phyloP scores from a whole-genome alignment of 2,888 invertebrate genomes.

The Nymphalis c-album region DNA sequence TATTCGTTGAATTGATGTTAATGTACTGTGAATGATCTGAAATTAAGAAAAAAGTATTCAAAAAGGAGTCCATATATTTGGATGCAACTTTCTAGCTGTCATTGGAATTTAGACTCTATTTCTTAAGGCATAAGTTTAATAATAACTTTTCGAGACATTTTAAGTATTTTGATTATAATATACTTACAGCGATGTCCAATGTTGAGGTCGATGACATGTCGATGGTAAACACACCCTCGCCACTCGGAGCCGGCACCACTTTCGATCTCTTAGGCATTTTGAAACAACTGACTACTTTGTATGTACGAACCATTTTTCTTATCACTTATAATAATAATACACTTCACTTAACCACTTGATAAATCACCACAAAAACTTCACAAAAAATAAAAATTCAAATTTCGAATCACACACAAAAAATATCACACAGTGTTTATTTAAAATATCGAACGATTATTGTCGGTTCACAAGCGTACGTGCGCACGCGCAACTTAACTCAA shows the following conservation, averaged over 20 bases:
- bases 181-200: constrained; percentile 69
- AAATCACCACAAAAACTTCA: not conserved
- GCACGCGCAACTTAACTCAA: constrained; percentile 57
- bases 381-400: constrained; percentile 4
- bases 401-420: constrained; percentile 17
- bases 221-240: constrained; percentile 67
- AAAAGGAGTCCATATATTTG: no score
- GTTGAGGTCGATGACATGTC: constrained; percentile 54
- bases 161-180: not conserved
- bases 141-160: not conserved
- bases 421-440: constrained; percentile 5
- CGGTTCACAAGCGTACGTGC: constrained; percentile 52
- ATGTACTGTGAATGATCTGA: no score
- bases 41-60: not conserved
- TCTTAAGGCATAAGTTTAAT: not conserved
- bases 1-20: no score
- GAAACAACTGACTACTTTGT: constrained; percentile 65
- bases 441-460: constrained; percentile 22
- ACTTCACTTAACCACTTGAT: not conserved
- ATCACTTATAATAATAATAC: constrained; percentile 4
- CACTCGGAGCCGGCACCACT: constrained; percentile 62
- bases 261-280: constrained; percentile 64
- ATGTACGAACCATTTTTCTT: constrained; percentile 65
- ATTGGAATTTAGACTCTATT: not conserved
- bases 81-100: no score